phyloP scores from a whole-genome alignment of 2,888 invertebrate species.

The Habroteleia sp. region DNA sequence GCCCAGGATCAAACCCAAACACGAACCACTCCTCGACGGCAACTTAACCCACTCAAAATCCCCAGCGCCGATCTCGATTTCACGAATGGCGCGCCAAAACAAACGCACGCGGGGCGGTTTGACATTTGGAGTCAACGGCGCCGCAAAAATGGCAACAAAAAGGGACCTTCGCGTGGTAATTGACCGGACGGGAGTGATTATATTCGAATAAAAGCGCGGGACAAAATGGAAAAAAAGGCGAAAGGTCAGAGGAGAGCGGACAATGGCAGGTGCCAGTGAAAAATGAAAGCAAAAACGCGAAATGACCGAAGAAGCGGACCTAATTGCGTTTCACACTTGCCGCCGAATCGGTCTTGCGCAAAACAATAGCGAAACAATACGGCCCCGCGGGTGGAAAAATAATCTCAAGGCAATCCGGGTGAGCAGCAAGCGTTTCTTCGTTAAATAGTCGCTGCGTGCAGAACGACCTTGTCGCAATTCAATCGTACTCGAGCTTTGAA shows the following conservation, averaged over 20 bases:
- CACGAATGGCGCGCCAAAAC: constrained; percentile 23
- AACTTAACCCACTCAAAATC: constrained; percentile 28
- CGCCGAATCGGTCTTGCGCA: constrained; percentile 4
- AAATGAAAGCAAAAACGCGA: not conserved
- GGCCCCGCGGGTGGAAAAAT: constrained; percentile 17
- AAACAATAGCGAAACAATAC: no score
- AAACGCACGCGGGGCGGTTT: constrained; percentile 12
- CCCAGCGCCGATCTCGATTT: constrained; percentile 24
- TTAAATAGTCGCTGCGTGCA: constrained; percentile 44
- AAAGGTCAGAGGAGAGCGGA: no score
- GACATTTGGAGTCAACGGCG: no score
- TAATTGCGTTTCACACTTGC: constrained; percentile 14
- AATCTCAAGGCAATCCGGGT: constrained; percentile 54
- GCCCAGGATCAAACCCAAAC: constrained; percentile 30
- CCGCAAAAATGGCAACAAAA: no score
- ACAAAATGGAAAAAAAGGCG: no score
- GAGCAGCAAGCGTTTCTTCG: constrained; percentile 41
- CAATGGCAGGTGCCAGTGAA: no score
- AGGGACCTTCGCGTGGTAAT: no score
- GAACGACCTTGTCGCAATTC: constrained; percentile 54
- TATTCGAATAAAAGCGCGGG: no score
- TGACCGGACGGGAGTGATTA: no score
- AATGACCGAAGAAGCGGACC: constrained; percentile 8
- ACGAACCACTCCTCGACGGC: constrained; percentile 9
- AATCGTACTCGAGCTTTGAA: constrained; percentile 41